Evolutionary conservation across 64 coral and sea anemone species (phyloP).

Genomic region (Pocillopora verrucosa): DNA sequence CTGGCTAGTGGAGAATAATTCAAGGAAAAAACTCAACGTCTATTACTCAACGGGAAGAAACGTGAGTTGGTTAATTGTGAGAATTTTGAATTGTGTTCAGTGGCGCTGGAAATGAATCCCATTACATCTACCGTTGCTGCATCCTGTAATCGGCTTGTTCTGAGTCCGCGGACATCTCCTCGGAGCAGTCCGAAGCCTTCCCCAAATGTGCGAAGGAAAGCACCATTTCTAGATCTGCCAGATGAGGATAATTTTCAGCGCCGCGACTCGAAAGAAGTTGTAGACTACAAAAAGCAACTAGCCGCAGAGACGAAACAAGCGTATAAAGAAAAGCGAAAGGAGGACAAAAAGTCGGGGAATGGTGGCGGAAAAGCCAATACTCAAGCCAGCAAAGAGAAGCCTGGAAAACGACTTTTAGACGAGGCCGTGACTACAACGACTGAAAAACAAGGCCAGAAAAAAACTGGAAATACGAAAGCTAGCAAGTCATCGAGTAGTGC

Average conservation of each 20-base stretch:
- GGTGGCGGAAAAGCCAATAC: not conserved
- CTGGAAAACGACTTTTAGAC: conserved; percentile 24
- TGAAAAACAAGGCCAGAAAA: conserved; percentile 9
- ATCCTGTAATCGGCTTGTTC: conserved; percentile 31
- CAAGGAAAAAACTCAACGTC: not conserved
- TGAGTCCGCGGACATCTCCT: conserved; percentile 37
- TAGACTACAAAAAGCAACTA: conserved; percentile 29
- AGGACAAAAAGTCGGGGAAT: not conserved
- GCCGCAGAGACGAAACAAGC: not conserved
- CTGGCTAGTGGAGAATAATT: not conserved
- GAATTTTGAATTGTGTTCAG: not conserved
- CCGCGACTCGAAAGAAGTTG: conserved; percentile 34
- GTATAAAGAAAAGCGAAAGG: not conserved
- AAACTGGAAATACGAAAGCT: conserved; percentile 21
- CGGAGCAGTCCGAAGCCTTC: conserved; percentile 45
- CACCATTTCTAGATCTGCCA: conserved; percentile 17
- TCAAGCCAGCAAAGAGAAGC: not conserved
- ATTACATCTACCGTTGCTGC: conserved; percentile 57
- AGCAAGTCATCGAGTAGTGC: not conserved
- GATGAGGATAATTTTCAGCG: not conserved
- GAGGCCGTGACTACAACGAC: conserved; percentile 3
- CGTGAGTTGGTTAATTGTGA: not conserved
- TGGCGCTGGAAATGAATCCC: conserved; percentile 47
- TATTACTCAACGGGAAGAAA: not conserved
- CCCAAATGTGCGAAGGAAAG: not conserved